These are phyloP conservation scores for Heterochromis multidens DNA, from an alignment of 2,113 vertebrate genomes.

Conservation along the genomic window DNA sequence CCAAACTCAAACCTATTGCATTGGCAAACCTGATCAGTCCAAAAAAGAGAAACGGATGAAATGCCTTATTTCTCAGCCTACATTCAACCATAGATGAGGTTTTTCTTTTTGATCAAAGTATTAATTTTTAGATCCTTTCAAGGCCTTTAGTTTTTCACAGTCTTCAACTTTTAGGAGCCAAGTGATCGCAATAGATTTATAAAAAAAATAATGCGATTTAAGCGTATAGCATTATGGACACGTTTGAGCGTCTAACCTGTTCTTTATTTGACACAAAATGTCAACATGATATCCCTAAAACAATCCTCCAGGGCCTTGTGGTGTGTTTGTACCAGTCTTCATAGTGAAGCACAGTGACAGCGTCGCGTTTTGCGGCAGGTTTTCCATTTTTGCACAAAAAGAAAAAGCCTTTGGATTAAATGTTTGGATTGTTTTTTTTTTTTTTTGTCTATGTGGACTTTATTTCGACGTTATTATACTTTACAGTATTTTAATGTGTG, in stretches of 20 bases:
- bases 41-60: neutral
- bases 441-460: neutral
- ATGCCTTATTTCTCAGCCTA: neutral
- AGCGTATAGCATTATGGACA: no score
- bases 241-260: neutral
- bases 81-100: neutral
- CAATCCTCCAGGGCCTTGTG: conserved; percentile 11
- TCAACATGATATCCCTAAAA: neutral
- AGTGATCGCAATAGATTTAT: neutral
- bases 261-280: neutral
- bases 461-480: neutral
- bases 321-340: neutral
- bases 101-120: neutral
- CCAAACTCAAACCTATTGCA: neutral
- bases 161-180: conserved; percentile 10
- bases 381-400: neutral
- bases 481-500: neutral
- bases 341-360: neutral
- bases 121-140: neutral
- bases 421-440: neutral
- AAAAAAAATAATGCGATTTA: neutral
- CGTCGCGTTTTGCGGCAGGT: conserved; percentile 12
- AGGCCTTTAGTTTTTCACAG: neutral
- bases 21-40: neutral
- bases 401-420: neutral